Evolutionary conservation across 1,140 invertebrate genomes (phyloP), one percentile per base, ranked within the genome.

Genomic region (Stegodyphus dumicola): DNA sequence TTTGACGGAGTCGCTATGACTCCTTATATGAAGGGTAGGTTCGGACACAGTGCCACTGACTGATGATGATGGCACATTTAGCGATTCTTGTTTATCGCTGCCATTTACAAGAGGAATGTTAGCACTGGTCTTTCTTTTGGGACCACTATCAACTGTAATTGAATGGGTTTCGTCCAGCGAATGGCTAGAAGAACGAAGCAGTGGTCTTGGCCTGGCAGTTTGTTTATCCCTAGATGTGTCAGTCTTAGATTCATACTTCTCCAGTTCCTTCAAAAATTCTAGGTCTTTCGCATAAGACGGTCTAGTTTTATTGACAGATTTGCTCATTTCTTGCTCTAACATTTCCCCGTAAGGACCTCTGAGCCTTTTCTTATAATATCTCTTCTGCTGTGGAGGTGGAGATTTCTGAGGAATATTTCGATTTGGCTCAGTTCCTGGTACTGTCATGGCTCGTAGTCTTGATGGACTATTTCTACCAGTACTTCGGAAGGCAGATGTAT

Each of bases 241-340:
- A 3, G 53, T n/a, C 3, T 48, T 60, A 6, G 54, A 49, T 9
- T 60, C 56, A 7, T n/a, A 48, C 60, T 48, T 76, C 15, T 77
- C 71, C 6, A 83, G n/a, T 51, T 87, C 86, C 17, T 73, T 74
- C 17, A 87, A 67, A 56, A 87, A 83, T 3, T 79, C 74, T 13
- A 83, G 18, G 33, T 76, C 86, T 53, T 81, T 77, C 6, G 79
- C 70, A 60, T 79, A 83, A 48, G 73, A 79, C 7, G 86, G 78
- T 73, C 77, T 60, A 5, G 73, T 54, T 51, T 87, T 87, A 5
- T 77, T 74, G 6, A 73, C 53, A 7, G 90, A 89, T 89, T 95
- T 95, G 67, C 94, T 95, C 93, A 95, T 95, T 90, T 95, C 94
- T 5, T 94, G 94, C 89, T 95, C 95, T 13, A 96, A 90, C 95